These are phyloP conservation scores for Choristoneura rosaceana DNA, from an alignment of 2,888 invertebrate genomes.

Conservation along the genomic window DNA sequence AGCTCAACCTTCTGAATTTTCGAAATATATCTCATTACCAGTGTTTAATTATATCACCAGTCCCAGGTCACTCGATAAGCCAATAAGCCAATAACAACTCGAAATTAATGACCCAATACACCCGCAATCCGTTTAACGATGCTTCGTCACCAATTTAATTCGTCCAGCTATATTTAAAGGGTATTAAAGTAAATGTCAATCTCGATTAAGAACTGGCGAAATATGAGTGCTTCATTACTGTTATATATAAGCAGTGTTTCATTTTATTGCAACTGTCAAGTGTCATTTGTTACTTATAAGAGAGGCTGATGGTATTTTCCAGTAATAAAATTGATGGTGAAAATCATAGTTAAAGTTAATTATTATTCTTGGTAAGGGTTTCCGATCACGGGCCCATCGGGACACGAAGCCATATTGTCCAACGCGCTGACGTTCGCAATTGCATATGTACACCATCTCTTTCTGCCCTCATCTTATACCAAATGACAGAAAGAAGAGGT, in stretches of 20 bases:
- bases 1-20: not conserved
- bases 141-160: constrained; percentile 23
- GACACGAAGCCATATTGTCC: no score
- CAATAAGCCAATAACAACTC: constrained; percentile 36
- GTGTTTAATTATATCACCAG: constrained; percentile 30
- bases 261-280: not conserved
- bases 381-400: no score
- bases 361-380: no score
- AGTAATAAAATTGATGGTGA: no score
- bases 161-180: not conserved
- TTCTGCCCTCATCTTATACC: no score
- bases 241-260: no score
- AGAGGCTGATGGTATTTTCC: no score
- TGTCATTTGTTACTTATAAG: no score
- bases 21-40: constrained; percentile 10
- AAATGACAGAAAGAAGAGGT: no score
- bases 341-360: no score
- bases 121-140: constrained; percentile 21
- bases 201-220: not conserved
- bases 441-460: no score
- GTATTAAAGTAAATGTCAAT: not conserved
- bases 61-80: constrained; percentile 36
- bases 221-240: not conserved
- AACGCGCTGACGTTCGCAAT: no score
- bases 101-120: constrained; percentile 44